These are phyloP conservation scores for Pristionchus arcanus DNA, from an alignment of 2,888 invertebrate genomes.

Conservation along the genomic window DNA sequence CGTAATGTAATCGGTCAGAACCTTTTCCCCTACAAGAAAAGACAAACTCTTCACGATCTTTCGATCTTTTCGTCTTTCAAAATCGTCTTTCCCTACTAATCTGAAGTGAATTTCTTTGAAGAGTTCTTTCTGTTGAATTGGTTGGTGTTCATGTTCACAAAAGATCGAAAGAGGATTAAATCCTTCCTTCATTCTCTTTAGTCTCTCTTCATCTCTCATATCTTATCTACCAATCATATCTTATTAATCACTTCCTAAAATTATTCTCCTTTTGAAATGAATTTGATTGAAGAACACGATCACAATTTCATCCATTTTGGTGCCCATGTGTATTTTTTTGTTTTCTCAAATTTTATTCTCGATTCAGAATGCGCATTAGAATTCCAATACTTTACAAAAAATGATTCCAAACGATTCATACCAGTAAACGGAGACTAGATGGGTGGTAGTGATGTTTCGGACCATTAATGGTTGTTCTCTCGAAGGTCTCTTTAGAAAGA, in stretches of 20 bases:
- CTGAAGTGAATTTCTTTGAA: background rate
- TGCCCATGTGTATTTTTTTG: no score
- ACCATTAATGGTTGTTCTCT: background rate
- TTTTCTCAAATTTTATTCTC: no score
- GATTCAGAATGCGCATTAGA: no score
- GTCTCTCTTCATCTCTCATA: no score
- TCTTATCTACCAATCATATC: no score
- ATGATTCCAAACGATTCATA: background rate
- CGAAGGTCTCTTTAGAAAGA: background rate
- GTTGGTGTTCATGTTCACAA: background rate
- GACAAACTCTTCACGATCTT: background rate
- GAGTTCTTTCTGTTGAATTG: background rate
- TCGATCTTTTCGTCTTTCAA: constrained; percentile 8
- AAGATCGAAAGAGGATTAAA: background rate
- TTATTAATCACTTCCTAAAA: no score
- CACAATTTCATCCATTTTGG: no score
- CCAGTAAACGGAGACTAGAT: background rate
- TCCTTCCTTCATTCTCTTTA: background rate
- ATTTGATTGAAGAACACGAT: no score
- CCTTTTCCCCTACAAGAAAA: constrained; percentile 6
- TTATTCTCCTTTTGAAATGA: no score
- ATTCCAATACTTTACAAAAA: no score
- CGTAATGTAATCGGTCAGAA: background rate
- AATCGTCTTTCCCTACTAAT: background rate
- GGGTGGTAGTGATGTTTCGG: background rate